Conservation (phyloP, 30 jellyfish, hydroid and myxozoan species). For the Chrysaora quinquecirrha region DNA sequence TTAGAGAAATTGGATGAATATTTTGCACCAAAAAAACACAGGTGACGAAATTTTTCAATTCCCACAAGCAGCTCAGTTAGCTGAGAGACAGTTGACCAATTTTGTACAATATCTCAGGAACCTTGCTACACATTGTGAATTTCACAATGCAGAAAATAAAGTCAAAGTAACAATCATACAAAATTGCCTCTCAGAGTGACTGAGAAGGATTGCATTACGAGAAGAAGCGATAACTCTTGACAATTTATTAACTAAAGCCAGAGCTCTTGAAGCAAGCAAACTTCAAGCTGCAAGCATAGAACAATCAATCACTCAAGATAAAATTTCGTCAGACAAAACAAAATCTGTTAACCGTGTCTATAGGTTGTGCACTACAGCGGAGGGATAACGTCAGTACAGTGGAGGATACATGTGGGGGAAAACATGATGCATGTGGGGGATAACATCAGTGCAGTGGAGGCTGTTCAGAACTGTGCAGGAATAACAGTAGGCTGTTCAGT, state of each 20-base stretch:
- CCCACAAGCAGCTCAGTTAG: conserved; percentile 28
- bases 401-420: too few relatives aligned
- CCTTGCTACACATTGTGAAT: conserved; percentile 14
- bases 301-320: neutral
- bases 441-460: too few relatives aligned
- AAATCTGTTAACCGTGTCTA: neutral
- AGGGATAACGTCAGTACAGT: too few relatives aligned
- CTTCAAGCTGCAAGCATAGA: neutral
- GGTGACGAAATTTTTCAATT: conserved; percentile 29
- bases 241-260: conserved; percentile 4
- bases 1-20: neutral
- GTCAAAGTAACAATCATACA: conserved; percentile 20
- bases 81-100: conserved; percentile 33
- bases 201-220: neutral
- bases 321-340: neutral
- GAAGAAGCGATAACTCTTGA: neutral
- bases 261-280: conserved; percentile 9
- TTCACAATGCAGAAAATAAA: conserved; percentile 8
- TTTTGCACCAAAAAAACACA: conserved; percentile 2
- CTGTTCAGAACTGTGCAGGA: too few relatives aligned
- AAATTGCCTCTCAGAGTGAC: neutral
- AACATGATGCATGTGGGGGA: too few relatives aligned
- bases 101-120: conserved; percentile 5
- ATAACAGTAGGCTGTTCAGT: too few relatives aligned
- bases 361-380: too few relatives aligned